Evolutionary conservation across 2,797 vertebrate genomes (phyloP).

Genomic region (Atherinosoma microstoma): DNA sequence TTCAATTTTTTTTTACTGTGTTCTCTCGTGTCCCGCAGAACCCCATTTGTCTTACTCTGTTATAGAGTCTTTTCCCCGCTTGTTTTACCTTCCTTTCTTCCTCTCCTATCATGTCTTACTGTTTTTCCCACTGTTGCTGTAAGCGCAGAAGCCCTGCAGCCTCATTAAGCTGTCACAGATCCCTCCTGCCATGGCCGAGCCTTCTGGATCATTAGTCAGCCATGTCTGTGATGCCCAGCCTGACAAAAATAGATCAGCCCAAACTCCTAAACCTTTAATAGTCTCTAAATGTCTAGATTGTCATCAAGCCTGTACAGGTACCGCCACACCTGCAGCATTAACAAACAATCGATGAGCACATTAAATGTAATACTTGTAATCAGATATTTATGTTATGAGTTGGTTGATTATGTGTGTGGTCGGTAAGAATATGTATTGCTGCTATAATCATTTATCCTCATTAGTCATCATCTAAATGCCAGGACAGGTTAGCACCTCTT

Average conservation of each 20-base stretch:
- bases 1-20: constrained; percentile 13
- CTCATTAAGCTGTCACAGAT: constrained; percentile 73
- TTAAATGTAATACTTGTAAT: constrained; percentile 24
- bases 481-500: background rate
- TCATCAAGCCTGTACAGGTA: constrained; percentile 9
- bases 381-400: background rate
- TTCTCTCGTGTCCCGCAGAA: background rate
- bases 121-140: constrained; percentile 38
- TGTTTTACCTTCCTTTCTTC: constrained; percentile 11
- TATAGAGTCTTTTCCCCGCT: constrained; percentile 10
- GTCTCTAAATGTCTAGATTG: constrained; percentile 49
- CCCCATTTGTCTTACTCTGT: constrained; percentile 14
- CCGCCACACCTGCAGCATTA: background rate
- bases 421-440: background rate
- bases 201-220: constrained; percentile 66
- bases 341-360: constrained; percentile 21
- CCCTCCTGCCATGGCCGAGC: constrained; percentile 53
- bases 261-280: constrained; percentile 55
- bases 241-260: constrained; percentile 67
- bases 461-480: background rate
- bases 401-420: background rate
- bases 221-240: constrained; percentile 52
- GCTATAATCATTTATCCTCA: background rate
- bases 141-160: constrained; percentile 56
- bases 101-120: background rate